Base-by-base conservation (phyloP, 2,888 invertebrate species). In the Charanyca ferruginea region DNA sequence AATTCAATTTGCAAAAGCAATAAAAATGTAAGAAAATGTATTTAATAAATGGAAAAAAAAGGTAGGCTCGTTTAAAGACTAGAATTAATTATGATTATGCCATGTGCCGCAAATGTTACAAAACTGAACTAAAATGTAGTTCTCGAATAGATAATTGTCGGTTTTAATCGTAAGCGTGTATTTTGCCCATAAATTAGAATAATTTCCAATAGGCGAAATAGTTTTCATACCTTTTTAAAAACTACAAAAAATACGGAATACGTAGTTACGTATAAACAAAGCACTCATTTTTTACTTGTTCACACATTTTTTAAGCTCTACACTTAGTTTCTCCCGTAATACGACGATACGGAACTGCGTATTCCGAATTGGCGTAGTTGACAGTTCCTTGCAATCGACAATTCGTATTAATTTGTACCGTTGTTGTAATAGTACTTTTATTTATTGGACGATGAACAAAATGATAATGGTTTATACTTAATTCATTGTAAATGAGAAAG, bases 381-480 rank as follows among this genome's bases (percentile, higher is more conserved):
- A 45, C 59, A 68, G 60, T 76, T 68, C 78, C 74, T 73, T 41
- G 44, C 18, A 61, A 57, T 57, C 51, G 60, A 57, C 9, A 18
- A 35, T 38, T 60, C 71, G 66, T 74, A 48, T 57, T 25, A 5
- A 52, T 63, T 66, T 47, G 35, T 70, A 74, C 57, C 41, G 45
- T 68, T 28, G 28, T 28, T 68, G 51, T 68, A 57, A 59, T 41
- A 61, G 42, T 64, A 68, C 42, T 79, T 73, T 74, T 73, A 83
- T 81, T 84, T 81, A 83, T 83, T 84, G 79, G 75, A 75, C 66
- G 64, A 81, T 60, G 77, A 83, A 79, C 77, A 82, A 79, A 76
- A 66, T 71, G 49, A 76, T 67, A 62, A 79, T 78, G 73, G 67
- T 77, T 79, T 77, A 66, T 76, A 81, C 73, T 70, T 80, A 72